Percentiles rank a stretch among this genome's conserved stretches.
Conservation (phyloP, 2,797 vertebrate genomes). For the Gila robusta region DNA sequence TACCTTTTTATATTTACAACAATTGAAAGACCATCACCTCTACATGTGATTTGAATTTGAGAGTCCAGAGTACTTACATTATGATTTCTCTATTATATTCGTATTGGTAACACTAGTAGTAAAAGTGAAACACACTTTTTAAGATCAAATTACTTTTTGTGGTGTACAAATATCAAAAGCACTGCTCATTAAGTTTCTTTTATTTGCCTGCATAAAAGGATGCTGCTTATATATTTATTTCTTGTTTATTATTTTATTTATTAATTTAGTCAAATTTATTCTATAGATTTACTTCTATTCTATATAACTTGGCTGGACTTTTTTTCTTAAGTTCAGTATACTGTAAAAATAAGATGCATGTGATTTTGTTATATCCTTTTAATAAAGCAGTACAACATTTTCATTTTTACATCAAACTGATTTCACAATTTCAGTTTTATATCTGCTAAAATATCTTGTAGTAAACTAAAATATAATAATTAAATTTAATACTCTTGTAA, state of each 20-base stretch:
- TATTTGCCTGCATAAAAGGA: background rate
- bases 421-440: background rate
- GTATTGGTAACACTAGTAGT: background rate
- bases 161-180: background rate
- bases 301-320: background rate
- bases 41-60: background rate
- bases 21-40: background rate
- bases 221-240: background rate
- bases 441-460: background rate
- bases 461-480: background rate
- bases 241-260: background rate
- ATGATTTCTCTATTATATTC: constrained; percentile 10
- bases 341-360: background rate
- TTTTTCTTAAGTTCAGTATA: background rate
- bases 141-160: constrained; percentile 13
- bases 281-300: background rate
- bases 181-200: background rate
- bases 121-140: background rate
- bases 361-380: constrained; percentile 15
- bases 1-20: background rate
- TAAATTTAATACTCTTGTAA: background rate
- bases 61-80: constrained; percentile 13
- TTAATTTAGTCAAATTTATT: background rate
- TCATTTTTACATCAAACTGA: background rate
- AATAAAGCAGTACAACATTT: background rate